phyloP scores from a whole-genome alignment of 2,797 vertebrate species.

The Coreius guichenoti region DNA sequence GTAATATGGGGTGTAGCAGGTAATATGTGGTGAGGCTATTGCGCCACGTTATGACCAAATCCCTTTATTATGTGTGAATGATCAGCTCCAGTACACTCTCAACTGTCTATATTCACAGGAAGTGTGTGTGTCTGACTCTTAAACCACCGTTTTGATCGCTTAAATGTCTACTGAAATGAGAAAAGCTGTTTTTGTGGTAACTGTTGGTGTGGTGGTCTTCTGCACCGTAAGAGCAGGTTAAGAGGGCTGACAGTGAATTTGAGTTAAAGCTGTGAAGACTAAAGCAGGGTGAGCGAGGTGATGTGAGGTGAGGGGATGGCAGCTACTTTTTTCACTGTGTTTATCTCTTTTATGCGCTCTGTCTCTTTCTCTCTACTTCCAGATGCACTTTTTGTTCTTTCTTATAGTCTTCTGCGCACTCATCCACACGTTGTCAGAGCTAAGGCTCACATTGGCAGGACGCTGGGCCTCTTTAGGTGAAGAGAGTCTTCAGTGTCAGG shows the following conservation, averaged over 20 bases:
- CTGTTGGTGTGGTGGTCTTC: slow-evolving; percentile 2
- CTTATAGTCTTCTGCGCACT: slow-evolving; percentile 49
- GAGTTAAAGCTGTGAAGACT: slow-evolving; percentile 3
- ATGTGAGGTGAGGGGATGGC: slow-evolving; percentile 10
- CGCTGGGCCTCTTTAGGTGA: slow-evolving; percentile 76
- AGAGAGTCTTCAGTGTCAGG: slow-evolving; percentile 82
- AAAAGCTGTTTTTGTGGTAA: slow-evolving; percentile 30
- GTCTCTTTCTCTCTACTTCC: slow-evolving; percentile 1
- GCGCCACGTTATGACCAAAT: neutral
- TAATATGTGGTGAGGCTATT: neutral
- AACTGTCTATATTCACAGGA: slow-evolving; percentile 8
- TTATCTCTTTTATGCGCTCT: slow-evolving; percentile 9
- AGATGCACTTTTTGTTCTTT: slow-evolving; percentile 39
- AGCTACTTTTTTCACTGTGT: neutral
- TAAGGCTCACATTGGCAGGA: slow-evolving; percentile 75
- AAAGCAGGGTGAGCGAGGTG: neutral
- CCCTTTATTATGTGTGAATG: neutral
- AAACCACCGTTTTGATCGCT: slow-evolving; percentile 48
- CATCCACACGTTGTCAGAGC: slow-evolving; percentile 77
- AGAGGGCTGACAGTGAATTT: neutral
- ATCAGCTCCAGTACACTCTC: neutral
- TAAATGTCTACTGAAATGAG: slow-evolving; percentile 14
- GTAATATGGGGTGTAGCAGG: neutral
- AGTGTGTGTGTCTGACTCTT: slow-evolving; percentile 32
- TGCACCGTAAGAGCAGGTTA: slow-evolving; percentile 3